These are phyloP conservation scores for Watsonalla binaria DNA, from an alignment of 2,888 invertebrate species.

Conservation along the genomic window DNA sequence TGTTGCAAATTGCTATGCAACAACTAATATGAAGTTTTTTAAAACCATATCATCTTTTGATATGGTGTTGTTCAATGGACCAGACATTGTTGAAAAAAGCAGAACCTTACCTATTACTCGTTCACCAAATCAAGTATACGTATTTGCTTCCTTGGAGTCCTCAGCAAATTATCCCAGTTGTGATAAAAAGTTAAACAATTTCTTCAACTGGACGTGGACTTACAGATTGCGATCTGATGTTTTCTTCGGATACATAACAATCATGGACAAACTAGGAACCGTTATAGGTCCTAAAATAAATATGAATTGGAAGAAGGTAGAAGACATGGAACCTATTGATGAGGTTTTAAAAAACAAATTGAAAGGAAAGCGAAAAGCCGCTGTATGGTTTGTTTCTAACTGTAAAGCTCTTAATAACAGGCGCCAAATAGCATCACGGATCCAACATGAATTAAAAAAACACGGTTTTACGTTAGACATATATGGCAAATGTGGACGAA, in stretches of 20 bases:
- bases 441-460: slow-evolving; percentile 22
- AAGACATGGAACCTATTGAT: slow-evolving; percentile 35
- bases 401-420: slow-evolving; percentile 28
- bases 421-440: slow-evolving; percentile 16
- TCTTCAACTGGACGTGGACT: slow-evolving; percentile 68
- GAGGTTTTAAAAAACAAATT: slow-evolving; percentile 23
- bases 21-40: background rate
- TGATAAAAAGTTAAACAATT: slow-evolving; percentile 32
- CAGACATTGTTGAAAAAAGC: slow-evolving; percentile 28
- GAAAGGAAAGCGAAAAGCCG: slow-evolving; percentile 32
- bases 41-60: slow-evolving; percentile 31
- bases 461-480: slow-evolving; percentile 33
- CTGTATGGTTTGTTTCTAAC: slow-evolving; percentile 43
- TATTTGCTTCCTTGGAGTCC: slow-evolving; percentile 53
- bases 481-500: slow-evolving; percentile 39
- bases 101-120: slow-evolving; percentile 31
- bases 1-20: background rate
- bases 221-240: slow-evolving; percentile 49
- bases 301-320: slow-evolving; percentile 47
- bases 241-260: slow-evolving; percentile 52
- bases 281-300: slow-evolving; percentile 46
- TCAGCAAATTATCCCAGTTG: slow-evolving; percentile 49
- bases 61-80: slow-evolving; percentile 47
- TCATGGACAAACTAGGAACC: slow-evolving; percentile 37
- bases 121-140: slow-evolving; percentile 48